Base-by-base conservation (phyloP, 2,888 invertebrate genomes). In the Archips crataeganus region DNA sequence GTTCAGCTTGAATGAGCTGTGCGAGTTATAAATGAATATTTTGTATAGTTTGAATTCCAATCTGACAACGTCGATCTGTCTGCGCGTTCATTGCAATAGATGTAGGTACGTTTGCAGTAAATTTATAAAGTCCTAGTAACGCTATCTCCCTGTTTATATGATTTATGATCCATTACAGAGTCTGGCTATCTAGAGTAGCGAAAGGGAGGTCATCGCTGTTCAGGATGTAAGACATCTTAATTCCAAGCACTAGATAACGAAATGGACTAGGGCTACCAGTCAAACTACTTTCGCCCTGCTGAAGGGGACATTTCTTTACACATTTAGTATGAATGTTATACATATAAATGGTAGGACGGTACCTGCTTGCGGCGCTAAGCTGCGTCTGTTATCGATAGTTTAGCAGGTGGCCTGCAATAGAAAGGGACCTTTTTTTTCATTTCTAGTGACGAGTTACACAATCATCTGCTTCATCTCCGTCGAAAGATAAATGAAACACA, bases 201-300 rank as follows among this genome's bases (percentile, higher is more conserved):
- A 83, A 81, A 82, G 83, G 81, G 83, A 85, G 87, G 89, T 88
- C 88, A 87, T 82, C 82, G 81, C 78, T 83, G 82, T 82, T 86
- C 87, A 90, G 87, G 89, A 90, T 90, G 88, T 87, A 85, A 23
- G 84, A 85, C 84, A 83, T 89, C 89, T 90, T 87, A 88, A 90
- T 88, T 87, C 87, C 83, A 85, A 82, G 81, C 81, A 76, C 79
- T 77, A 78, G 82, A 83, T 80, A 81, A 81, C 79, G 80, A 79
- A 78, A 72, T 75, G 57, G 64, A 45, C 39, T 70, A 72, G 74
- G 74, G 74, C 65, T 64, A 70, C 74, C 70, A 67, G 67, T 70
- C 49, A 36, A 57, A 74, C 69, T 74, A 63, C 70, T 70, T 70
- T 75, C 67, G 70, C 68, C 47, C 49, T 39, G 63, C 49, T 32